Base-by-base conservation (phyloP, 2,113 vertebrate species). In the Nanorana parkeri region DNA sequence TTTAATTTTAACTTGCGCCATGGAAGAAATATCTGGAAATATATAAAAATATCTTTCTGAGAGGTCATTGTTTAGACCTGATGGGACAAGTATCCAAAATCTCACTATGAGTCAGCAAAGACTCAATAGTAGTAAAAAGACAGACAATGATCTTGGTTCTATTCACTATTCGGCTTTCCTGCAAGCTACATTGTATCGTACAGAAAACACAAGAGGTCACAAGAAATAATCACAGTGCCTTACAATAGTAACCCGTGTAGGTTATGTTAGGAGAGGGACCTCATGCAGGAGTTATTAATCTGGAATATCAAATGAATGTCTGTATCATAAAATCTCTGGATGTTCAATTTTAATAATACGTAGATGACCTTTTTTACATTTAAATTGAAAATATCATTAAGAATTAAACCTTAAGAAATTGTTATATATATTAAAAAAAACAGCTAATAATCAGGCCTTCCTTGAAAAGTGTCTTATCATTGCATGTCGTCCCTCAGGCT, bases 371-470 rank as follows among this genome's bases (percentile, higher is more conserved):
- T 81, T 63, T 28, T 63, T 69, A 78, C 52, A 83, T 77, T 69
- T 81, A 81, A 81, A 81, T 81, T 83, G 86, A 64, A 52, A 84
- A 84, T 28, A 66, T 69, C 60, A 29, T 56, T 17, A 29, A 24
- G 68, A 85, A 87, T 88, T 56, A 68, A 88, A 84, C 84, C 85
- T 81, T 84, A 86, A 88, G 85, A 86, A 24, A 61, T 78, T 80
- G 84, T 86, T 87, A 80, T 64, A 83, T 19, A 84, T 84, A 88
- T 90, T 86, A 86, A 86, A 88, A 32, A 20, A 85, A 83, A 56
- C 82, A 73, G 29, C 87, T 74, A 77, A 86, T 83, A 86, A 80
- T 83, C 86, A 88, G 86, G 69, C 83, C 63, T 79, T 87, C 84
- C 78, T 71, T 68, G 84, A 77, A 87, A 85, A 76, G 51, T 73